phyloP scores from a whole-genome alignment of 2,888 invertebrate genomes.

The Lycia hirtaria region DNA sequence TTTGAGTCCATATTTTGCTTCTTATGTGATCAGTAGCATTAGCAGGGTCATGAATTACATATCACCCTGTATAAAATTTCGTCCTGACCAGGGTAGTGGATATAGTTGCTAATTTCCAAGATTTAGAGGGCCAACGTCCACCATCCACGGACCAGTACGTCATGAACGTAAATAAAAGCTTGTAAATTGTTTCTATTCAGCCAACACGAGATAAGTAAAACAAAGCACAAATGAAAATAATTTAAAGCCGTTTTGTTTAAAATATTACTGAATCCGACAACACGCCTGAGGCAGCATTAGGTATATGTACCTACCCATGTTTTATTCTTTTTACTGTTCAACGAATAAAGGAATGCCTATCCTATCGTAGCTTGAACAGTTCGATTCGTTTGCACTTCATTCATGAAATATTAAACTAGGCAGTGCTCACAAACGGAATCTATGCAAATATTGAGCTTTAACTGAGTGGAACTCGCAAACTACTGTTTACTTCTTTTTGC shows the following conservation, averaged over 20 bases:
- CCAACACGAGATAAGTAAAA: background rate
- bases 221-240: constrained; percentile 10
- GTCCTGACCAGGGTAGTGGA: too few relatives aligned
- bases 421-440: constrained; percentile 40
- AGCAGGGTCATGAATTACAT: too few relatives aligned
- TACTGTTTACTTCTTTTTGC: constrained; percentile 15
- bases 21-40: too few relatives aligned
- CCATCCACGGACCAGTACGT: too few relatives aligned
- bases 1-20: too few relatives aligned
- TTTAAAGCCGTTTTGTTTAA: constrained; percentile 48
- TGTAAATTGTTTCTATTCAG: background rate
- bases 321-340: constrained; percentile 55
- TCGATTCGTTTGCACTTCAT: constrained; percentile 60
- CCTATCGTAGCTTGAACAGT: constrained; percentile 47
- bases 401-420: constrained; percentile 65
- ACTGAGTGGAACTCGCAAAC: constrained; percentile 19
- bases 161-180: too few relatives aligned
- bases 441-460: constrained; percentile 44
- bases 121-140: too few relatives aligned
- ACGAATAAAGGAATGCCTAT: constrained; percentile 49
- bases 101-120: too few relatives aligned
- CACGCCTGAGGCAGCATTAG: constrained; percentile 16
- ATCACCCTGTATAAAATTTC: too few relatives aligned
- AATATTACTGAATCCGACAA: constrained; percentile 43
- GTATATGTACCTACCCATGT: too few relatives aligned